Conservation (phyloP, 2,113 vertebrate species). For the Leucosticte australis region DNA sequence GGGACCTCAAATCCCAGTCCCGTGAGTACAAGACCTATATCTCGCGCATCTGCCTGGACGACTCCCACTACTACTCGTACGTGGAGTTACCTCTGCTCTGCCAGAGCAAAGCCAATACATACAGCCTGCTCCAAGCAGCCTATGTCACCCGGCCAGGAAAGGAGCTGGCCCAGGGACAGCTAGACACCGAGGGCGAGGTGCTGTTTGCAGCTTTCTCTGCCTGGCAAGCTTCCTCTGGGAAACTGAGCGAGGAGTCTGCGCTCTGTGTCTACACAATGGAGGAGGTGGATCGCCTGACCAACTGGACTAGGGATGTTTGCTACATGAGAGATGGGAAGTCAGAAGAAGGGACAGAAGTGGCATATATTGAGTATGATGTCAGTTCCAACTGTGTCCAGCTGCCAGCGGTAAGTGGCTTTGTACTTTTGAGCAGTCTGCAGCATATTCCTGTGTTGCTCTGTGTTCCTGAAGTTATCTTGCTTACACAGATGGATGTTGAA, state of each 20-base stretch:
- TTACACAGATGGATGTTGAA: background rate
- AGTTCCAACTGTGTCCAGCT: constrained; percentile 93
- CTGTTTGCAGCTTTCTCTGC: constrained; percentile 90
- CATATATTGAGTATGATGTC: constrained; percentile 96
- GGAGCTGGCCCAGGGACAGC: constrained; percentile 15
- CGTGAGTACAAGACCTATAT: constrained; percentile 92
- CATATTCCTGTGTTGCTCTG: accelerated
- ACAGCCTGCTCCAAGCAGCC: constrained; percentile 89
- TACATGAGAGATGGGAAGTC: constrained; percentile 88
- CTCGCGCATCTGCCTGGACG: constrained; percentile 90
- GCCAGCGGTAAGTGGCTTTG: constrained; percentile 82
- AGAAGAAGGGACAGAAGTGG: constrained; percentile 81
- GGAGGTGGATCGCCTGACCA: constrained; percentile 86
- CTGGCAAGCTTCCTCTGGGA: constrained; percentile 75
- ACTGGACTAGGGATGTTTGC: constrained; percentile 89
- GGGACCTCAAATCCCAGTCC: constrained; percentile 88
- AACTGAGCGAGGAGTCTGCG: constrained; percentile 84
- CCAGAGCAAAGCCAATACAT: constrained; percentile 74
- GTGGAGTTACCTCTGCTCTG: constrained; percentile 93
- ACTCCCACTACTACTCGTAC: constrained; percentile 94
- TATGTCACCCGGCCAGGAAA: constrained; percentile 73
- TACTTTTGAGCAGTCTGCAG: background rate
- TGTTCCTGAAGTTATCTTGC: background rate
- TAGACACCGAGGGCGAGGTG: constrained; percentile 60
- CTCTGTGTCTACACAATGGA: constrained; percentile 89